Evolutionary conservation across 2,113 vertebrate genomes (phyloP).

Genomic region (Lagopus leucura): DNA sequence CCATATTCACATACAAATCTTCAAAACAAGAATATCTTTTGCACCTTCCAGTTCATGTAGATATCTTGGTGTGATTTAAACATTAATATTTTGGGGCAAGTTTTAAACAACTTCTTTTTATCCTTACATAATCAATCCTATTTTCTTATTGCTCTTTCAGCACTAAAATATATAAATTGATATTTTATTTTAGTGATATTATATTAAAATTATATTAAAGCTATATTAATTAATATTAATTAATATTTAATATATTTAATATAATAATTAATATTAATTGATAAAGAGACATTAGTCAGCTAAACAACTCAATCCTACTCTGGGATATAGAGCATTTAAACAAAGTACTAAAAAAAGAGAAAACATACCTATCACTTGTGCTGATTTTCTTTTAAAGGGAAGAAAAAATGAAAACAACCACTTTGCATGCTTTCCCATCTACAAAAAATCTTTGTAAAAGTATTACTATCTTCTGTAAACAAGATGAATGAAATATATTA

Average conservation of each 20-base stretch:
- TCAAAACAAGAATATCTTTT: not conserved
- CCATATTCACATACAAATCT: not conserved
- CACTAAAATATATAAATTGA: not conserved
- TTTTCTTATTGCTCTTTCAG: not conserved
- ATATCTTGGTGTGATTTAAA: not conserved
- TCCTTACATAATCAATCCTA: not conserved
- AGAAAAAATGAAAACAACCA: not conserved
- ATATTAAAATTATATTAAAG: too few relatives aligned
- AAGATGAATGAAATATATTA: conserved; percentile 17
- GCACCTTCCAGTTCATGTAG: not conserved
- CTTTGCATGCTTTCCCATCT: not conserved
- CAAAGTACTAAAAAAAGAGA: not conserved
- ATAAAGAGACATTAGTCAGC: not conserved
- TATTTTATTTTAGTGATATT: not conserved
- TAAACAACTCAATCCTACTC: not conserved
- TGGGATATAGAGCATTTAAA: not conserved
- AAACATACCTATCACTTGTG: rapidly evolving
- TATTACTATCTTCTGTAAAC: conserved; percentile 1
- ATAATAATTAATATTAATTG: too few relatives aligned
- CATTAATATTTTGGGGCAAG: not conserved
- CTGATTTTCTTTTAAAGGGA: not conserved
- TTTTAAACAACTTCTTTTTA: not conserved
- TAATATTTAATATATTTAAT: too few relatives aligned
- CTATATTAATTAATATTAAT: too few relatives aligned
- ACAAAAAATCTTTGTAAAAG: not conserved